Evolutionary conservation across 1,140 invertebrate species (phyloP).

Genomic region (Zaprionus nigranus): DNA sequence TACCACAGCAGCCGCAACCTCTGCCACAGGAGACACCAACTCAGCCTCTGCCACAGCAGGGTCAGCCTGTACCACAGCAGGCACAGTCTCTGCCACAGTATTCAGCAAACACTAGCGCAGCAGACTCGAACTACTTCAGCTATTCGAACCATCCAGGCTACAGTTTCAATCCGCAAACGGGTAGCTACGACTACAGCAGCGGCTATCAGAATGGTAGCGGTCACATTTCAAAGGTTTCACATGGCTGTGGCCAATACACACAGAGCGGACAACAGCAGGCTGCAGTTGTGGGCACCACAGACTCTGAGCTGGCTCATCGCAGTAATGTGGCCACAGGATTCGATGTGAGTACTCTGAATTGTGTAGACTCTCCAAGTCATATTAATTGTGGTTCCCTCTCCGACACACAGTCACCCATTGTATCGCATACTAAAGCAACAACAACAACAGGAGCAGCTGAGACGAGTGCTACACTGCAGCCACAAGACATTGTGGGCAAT

Average conservation of each 20-base stretch:
- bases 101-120: slow-evolving; percentile 9
- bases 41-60: neutral
- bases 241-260: slow-evolving; percentile 72
- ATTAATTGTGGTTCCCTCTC: neutral
- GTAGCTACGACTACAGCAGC: slow-evolving; percentile 77
- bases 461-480: slow-evolving; percentile 1
- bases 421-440: slow-evolving; percentile 71
- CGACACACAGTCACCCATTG: slow-evolving; percentile 64
- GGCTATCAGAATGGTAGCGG: slow-evolving; percentile 74
- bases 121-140: slow-evolving; percentile 49
- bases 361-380: neutral
- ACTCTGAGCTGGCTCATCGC: slow-evolving; percentile 71
- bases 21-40: neutral
- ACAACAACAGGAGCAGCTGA: neutral
- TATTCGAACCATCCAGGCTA: slow-evolving; percentile 82
- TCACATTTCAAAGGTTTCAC: slow-evolving; percentile 35
- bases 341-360: slow-evolving; percentile 60
- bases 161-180: slow-evolving; percentile 77
- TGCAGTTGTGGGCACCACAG: slow-evolving; percentile 66
- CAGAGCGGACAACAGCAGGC: slow-evolving; percentile 64
- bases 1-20: neutral
- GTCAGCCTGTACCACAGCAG: neutral
- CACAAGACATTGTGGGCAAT: slow-evolving; percentile 27
- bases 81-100: neutral
- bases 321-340: slow-evolving; percentile 74